These are phyloP conservation scores for Diceros bicornis DNA, from an alignment of 2,797 vertebrate species.

Conservation along the genomic window DNA sequence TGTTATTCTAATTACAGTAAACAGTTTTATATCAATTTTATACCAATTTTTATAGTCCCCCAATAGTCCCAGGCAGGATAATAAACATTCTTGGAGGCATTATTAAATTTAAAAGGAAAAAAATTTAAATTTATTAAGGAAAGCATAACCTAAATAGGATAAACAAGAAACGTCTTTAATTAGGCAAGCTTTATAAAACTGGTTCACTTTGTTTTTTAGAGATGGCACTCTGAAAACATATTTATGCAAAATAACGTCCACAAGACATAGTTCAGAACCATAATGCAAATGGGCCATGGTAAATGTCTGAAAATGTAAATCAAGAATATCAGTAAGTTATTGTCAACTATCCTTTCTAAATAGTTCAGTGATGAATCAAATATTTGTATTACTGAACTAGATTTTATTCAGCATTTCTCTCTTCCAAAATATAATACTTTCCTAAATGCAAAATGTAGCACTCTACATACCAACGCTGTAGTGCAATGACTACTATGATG, in stretches of 20 bases:
- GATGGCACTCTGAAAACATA: conserved; percentile 38
- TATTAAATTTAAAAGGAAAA: conserved; percentile 67
- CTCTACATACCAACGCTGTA: not conserved
- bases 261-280: not conserved
- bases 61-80: conserved; percentile 72
- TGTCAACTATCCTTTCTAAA: conserved; percentile 41
- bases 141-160: conserved; percentile 38
- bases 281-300: not conserved
- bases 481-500: conserved; percentile 67
- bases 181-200: conserved; percentile 44
- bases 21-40: not conserved
- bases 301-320: conserved; percentile 46
- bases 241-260: conserved; percentile 43
- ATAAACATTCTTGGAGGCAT: conserved; percentile 72
- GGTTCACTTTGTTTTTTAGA: conserved; percentile 22
- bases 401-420: conserved; percentile 33
- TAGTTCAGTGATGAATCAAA: not conserved
- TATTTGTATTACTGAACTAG: not conserved
- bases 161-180: conserved; percentile 59
- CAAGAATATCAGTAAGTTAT: not conserved
- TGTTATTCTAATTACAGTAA: conserved; percentile 58
- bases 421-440: not conserved
- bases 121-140: conserved; percentile 77
- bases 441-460: not conserved
- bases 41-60: not conserved